Conservation (phyloP, 2,797 vertebrate species). For the Lacerta agilis region DNA sequence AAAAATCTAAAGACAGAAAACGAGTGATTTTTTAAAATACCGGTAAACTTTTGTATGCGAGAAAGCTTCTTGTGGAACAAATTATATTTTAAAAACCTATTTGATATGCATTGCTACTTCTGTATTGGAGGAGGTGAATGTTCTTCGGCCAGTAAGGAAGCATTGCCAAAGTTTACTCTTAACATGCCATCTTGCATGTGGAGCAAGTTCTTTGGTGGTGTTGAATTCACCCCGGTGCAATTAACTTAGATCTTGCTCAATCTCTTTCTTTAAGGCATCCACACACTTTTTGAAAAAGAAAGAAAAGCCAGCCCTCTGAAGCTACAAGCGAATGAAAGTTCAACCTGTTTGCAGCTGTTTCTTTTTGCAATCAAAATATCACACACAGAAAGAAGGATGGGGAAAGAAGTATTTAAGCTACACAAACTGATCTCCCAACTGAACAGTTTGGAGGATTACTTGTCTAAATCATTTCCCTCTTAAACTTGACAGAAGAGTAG, state of each 20-base stretch:
- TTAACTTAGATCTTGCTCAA: conserved; percentile 27
- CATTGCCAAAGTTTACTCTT: conserved; percentile 6
- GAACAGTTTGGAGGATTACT: conserved; percentile 55
- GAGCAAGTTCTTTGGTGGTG: not conserved
- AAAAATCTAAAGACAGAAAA: not conserved
- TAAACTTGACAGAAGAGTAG: conserved; percentile 36
- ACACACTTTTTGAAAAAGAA: conserved; percentile 19
- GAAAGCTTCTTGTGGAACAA: not conserved
- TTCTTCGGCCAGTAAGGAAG: not conserved
- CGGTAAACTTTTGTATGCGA: not conserved
- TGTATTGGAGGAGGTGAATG: not conserved
- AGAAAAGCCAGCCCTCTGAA: not conserved
- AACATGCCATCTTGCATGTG: not conserved
- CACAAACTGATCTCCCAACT: conserved; percentile 52
- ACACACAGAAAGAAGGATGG: conserved; percentile 30
- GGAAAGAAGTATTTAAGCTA: conserved; percentile 44
- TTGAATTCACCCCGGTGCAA: not conserved
- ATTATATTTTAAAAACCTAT: not conserved
- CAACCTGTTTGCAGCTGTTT: conserved; percentile 46
- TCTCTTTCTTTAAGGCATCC: conserved; percentile 9
- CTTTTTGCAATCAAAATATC: conserved; percentile 60
- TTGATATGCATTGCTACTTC: not conserved
- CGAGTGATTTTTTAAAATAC: not conserved
- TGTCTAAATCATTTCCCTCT: conserved; percentile 50
- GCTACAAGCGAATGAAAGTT: conserved; percentile 31